A percentile compares a stretch with the other conserved stretches of the same genome.
These are phyloP conservation scores for Synergus umbraculus DNA, from an alignment of 2,888 invertebrate genomes.

Conservation along the genomic window DNA sequence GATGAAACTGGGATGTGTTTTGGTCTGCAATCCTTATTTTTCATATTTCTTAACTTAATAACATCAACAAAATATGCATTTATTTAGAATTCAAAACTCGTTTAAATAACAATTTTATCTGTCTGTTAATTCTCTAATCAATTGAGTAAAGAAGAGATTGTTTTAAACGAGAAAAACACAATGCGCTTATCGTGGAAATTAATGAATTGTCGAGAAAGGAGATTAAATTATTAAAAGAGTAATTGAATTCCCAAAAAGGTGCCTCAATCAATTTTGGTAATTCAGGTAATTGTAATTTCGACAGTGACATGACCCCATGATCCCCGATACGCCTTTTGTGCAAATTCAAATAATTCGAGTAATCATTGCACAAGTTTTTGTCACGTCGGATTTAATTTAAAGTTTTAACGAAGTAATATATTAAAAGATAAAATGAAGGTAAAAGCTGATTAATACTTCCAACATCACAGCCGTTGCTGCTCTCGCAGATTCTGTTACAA, in stretches of 20 bases:
- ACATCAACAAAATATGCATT: no score
- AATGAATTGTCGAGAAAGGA: background rate
- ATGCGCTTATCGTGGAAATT: background rate
- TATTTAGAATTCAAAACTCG: no score
- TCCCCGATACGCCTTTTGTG: background rate
- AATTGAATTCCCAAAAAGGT: background rate
- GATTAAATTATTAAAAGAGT: background rate
- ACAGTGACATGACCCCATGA: background rate
- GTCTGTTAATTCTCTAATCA: background rate
- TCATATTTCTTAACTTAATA: no score
- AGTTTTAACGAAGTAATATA: constrained; percentile 40
- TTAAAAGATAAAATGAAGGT: constrained; percentile 29
- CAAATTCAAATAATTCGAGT: background rate
- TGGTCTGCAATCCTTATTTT: background rate
- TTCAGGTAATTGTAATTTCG: background rate
- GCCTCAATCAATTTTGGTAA: background rate
- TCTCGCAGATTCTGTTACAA: constrained; percentile 39
- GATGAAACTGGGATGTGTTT: background rate
- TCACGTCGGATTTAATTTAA: constrained; percentile 22
- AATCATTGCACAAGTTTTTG: constrained; percentile 1
- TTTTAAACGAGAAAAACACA: background rate
- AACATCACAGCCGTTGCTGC: constrained; percentile 30
- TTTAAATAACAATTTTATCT: background rate
- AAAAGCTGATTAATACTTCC: constrained; percentile 39
- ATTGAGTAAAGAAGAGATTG: background rate